A percentile compares a stretch with the other conserved stretches of the same genome.
Evolutionary conservation across 2,113 vertebrate species (phyloP).

Genomic region (Probosciger aterrimus): DNA sequence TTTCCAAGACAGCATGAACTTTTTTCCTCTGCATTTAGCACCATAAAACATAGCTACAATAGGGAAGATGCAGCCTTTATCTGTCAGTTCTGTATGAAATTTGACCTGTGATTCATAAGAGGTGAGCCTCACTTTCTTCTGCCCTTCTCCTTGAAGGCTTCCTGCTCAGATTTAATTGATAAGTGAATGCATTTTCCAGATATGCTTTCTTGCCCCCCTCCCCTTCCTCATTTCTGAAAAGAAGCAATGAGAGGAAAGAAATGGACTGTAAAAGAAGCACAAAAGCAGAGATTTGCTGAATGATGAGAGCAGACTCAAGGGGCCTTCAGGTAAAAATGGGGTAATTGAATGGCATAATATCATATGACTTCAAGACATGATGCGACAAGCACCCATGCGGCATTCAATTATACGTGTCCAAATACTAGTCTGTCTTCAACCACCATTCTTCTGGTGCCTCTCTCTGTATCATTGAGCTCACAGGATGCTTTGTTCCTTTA

Average conservation of each 20-base stretch:
- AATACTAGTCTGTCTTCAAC: not conserved
- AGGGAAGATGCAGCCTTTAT: not conserved
- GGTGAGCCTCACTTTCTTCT: not conserved
- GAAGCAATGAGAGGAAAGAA: not conserved
- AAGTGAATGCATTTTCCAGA: constrained; percentile 14
- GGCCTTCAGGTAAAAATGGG: not conserved
- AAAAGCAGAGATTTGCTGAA: not conserved
- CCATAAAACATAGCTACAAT: not conserved
- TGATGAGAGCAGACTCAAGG: not conserved
- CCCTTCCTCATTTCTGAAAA: not conserved
- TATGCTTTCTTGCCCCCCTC: not conserved
- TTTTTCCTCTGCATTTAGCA: not conserved
- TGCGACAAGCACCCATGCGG: not conserved
- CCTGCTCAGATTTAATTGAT: not conserved
- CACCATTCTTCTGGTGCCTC: not conserved
- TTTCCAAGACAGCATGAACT: not conserved
- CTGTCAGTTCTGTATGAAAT: not conserved
- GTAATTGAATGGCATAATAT: not conserved
- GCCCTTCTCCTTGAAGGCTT: not conserved
- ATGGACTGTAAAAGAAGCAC: not conserved
- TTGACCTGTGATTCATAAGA: not conserved
- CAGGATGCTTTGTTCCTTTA: not conserved
- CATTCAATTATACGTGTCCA: not conserved
- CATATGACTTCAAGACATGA: not conserved
- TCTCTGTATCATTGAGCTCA: not conserved